phyloP scores from a whole-genome alignment of 2,113 vertebrate species.

The Carettochelys insculpta region DNA sequence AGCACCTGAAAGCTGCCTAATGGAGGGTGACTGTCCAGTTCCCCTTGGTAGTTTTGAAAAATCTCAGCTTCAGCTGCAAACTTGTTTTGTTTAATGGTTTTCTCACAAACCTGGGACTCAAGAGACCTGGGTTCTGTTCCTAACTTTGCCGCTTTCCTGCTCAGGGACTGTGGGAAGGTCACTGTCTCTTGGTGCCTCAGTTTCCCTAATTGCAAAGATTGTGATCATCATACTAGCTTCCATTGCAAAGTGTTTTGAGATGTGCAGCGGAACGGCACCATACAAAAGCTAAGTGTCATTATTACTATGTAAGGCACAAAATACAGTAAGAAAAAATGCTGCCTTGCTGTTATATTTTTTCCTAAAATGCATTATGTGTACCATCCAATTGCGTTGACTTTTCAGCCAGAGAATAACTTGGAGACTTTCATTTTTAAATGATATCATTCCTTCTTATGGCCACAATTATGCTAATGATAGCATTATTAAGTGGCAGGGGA shows the following conservation, averaged over 20 bases:
- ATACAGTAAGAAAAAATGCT: rapidly evolving
- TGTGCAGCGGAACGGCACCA: neutral
- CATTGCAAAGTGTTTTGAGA: neutral
- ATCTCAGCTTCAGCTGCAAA: neutral
- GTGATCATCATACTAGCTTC: neutral
- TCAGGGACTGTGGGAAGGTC: neutral
- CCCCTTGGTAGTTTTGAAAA: neutral
- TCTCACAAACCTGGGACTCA: neutral
- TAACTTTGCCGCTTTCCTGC: neutral
- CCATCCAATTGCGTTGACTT: rapidly evolving
- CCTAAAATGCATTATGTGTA: neutral
- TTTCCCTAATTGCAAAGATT: neutral
- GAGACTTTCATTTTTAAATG: neutral
- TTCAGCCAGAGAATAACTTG: neutral
- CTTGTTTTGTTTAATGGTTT: neutral
- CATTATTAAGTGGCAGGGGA: neutral
- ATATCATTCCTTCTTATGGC: neutral
- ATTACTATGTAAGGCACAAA: neutral
- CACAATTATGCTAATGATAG: neutral
- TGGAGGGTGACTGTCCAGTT: neutral
- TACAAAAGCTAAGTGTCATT: rapidly evolving
- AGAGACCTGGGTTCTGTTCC: neutral
- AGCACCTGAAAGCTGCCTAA: neutral
- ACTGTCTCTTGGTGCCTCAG: neutral
- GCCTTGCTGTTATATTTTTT: rapidly evolving